Evolutionary conservation across 2,113 vertebrate genomes (phyloP).

Genomic region (Hypanus sabinus): DNA sequence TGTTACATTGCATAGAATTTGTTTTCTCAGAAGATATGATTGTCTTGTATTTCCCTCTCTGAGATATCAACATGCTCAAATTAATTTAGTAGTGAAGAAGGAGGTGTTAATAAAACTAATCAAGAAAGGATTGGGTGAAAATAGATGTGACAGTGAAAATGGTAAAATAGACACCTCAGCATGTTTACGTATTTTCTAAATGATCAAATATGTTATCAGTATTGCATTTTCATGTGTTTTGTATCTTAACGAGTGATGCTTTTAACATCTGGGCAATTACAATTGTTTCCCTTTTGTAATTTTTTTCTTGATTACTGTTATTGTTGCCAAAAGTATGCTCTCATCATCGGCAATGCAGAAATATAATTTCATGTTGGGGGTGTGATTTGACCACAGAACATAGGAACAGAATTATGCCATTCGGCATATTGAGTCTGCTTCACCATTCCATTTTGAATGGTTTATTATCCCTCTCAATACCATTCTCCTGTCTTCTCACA

Average conservation of each 20-base stretch:
- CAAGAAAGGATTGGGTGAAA: background rate
- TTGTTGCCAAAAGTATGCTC: background rate
- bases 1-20: background rate
- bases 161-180: background rate
- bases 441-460: no score
- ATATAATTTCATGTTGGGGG: background rate
- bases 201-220: conserved; percentile 15
- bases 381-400: background rate
- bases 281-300: background rate
- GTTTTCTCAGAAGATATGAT: background rate
- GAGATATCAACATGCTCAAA: background rate
- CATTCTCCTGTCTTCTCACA: no score
- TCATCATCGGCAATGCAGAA: background rate
- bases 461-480: no score
- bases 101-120: background rate
- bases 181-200: background rate
- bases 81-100: background rate
- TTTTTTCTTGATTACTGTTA: background rate
- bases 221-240: background rate
- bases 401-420: no score
- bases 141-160: conserved; percentile 12
- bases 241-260: background rate
- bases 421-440: no score
- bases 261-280: background rate
- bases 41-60: background rate